Evolutionary conservation across 2,888 invertebrate genomes (phyloP), one percentile per base, ranked within the genome.

Genomic region (Pegoplata infirma): DNA sequence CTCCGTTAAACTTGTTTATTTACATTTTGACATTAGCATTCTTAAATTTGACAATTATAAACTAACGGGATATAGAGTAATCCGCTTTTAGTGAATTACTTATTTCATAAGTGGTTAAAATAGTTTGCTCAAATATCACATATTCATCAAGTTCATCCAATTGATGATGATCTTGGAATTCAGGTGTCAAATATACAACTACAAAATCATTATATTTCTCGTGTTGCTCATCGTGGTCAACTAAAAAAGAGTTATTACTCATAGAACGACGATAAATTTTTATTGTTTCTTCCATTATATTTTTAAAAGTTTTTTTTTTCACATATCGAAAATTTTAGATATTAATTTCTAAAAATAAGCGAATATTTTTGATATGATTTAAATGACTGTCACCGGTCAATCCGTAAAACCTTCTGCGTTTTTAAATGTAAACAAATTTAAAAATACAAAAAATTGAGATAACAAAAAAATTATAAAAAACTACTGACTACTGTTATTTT

Each of bases 261-360:
- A 55, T 67, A n/a, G 63, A 36, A 7, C 81, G 85, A 49, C 86
- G 84, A 82, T 84, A 88, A 59, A 88, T 87, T 82, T 86, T 83
- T 46, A 88, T 82, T 14, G 80, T 63, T 81, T n/a, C n/a, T n/a
- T 88, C 86, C 80, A 86, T 81, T 75, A 21, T 63, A 25, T 12
- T n/a, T n/a, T n/a, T n/a, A n/a, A n/a, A n/a, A n/a, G n/a, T n/a
- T 4, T 28, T 5, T 28, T 28, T 28, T 28, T 4, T 28, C 28
- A n/a, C n/a, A n/a, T n/a, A n/a, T n/a, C n/a, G n/a, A n/a, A n/a
- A n/a, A n/a, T n/a, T n/a, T n/a, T n/a, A n/a, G n/a, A n/a, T n/a
- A n/a, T n/a, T n/a, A n/a, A n/a, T n/a, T n/a, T n/a, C n/a, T n/a
- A n/a, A n/a, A n/a, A n/a, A n/a, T n/a, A n/a, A n/a, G n/a, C n/a